Evolutionary conservation across 2,113 vertebrate genomes (phyloP), one percentile per base, ranked within the genome.

Genomic region (Empidonax alnorum): DNA sequence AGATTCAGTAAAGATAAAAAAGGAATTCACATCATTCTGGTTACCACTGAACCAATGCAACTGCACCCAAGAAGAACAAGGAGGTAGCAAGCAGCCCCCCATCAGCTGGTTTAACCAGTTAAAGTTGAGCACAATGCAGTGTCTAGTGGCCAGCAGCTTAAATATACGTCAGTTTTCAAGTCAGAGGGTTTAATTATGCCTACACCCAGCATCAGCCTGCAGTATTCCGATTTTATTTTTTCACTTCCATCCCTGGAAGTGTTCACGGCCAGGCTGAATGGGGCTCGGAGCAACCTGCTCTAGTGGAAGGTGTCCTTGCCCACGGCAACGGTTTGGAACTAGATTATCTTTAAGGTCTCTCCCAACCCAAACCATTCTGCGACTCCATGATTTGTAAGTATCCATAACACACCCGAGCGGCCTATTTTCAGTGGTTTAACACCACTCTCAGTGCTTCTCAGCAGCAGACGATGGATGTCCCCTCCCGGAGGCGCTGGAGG

Each of bases 111-210:
- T 76, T 53, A 46, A 22, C 41, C 13, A 50, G 35, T 56, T 25
- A 12, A 35, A 80, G 66, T 16, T 25, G 39, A 89, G 73, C 31
- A 80, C 69, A 77, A 76, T 6, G 65, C 69, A 37, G 78, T 0
- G 2, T 5, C 39, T 30, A 33, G 14, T 0, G 14, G 77, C 41
- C 77, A 31, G 33, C 68, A 46, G 20, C 1, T 37, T 2, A 58
- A 46, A 73, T 21, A 50, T 2, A 22, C 71, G 17, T 4, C 22
- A 35, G n/a, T 8, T 65, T 31, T 44, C 78, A 52, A 89, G 46
- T 41, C 1, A 3, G 16, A 69, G 1, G 6, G 12, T 2, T 23
- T 52, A 3, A 22, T 68, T 20, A 31, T 30, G 49, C 24, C 66
- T 35, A 27, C 37, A 15, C 3, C n/a, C 9, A 73, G 50, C 87